These are phyloP conservation scores for Brachyopa scutellaris DNA, from an alignment of 2,888 invertebrate genomes.

Conservation along the genomic window DNA sequence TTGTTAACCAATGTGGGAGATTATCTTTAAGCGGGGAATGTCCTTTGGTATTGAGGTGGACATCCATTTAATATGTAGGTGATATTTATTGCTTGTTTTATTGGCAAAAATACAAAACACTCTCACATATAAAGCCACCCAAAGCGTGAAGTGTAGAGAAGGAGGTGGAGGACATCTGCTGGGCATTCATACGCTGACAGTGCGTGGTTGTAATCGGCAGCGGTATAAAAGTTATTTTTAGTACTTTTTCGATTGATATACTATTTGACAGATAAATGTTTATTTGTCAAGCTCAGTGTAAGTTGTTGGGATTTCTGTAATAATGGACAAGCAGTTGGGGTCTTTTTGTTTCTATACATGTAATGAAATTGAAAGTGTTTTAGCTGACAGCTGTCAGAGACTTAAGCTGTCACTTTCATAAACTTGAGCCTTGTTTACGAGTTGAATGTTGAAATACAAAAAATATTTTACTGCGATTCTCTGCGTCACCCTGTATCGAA, in stretches of 20 bases:
- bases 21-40: slow-evolving; percentile 25
- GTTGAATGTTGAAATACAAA: too few species aligned
- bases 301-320: not conserved
- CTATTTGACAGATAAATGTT: slow-evolving; percentile 52
- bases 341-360: not conserved
- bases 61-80: slow-evolving; percentile 54
- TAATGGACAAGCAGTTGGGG: not conserved
- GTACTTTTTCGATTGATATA: slow-evolving; percentile 38
- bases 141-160: too few species aligned
- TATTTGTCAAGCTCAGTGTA: slow-evolving; percentile 13
- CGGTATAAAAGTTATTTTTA: not conserved
- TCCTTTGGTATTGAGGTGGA: slow-evolving; percentile 61
- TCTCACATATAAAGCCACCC: not conserved
- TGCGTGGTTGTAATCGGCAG: slow-evolving; percentile 22
- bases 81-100: slow-evolving; percentile 66
- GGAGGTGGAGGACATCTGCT: not conserved
- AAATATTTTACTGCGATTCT: too few species aligned
- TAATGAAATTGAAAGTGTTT: slow-evolving; percentile 46
- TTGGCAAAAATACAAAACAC: slow-evolving; percentile 30
- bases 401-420: slow-evolving; percentile 3
- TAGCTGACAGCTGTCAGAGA: slow-evolving; percentile 6
- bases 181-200: not conserved
- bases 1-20: slow-evolving; percentile 67
- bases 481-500: not conserved
- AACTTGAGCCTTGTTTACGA: too few species aligned